Evolutionary conservation across 2,888 invertebrate genomes (phyloP).

Genomic region (Brenthis hecate): DNA sequence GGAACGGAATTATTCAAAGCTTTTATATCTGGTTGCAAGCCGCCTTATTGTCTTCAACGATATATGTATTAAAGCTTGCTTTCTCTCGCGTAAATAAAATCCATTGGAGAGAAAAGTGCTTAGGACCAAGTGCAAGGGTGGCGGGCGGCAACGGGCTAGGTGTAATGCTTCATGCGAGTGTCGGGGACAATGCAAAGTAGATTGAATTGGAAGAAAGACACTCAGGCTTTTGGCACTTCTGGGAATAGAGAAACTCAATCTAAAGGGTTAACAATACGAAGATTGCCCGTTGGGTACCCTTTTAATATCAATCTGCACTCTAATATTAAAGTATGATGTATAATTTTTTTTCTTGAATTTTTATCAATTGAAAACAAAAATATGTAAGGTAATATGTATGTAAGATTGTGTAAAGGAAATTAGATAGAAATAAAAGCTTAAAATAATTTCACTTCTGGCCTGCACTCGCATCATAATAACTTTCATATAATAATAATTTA

Average conservation of each 20-base stretch:
- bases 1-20: constrained; percentile 81
- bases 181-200: constrained; percentile 81
- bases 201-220: constrained; percentile 81
- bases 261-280: constrained; percentile 73
- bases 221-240: constrained; percentile 70
- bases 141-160: constrained; percentile 61
- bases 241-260: constrained; percentile 63
- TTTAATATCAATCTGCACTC: constrained; percentile 27
- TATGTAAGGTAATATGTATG: too few species aligned
- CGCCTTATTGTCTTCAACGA: constrained; percentile 80
- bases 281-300: constrained; percentile 55
- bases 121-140: constrained; percentile 69
- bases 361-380: too few species aligned
- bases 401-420: too few species aligned
- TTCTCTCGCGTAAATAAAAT: constrained; percentile 82
- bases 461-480: too few species aligned
- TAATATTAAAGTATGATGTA: constrained; percentile 32
- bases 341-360: background rate
- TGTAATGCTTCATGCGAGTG: constrained; percentile 80
- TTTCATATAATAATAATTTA: too few species aligned
- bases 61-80: constrained; percentile 81
- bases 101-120: constrained; percentile 73
- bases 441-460: too few species aligned
- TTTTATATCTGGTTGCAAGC: constrained; percentile 79
- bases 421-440: too few species aligned